Evolutionary conservation across 2,797 vertebrate genomes (phyloP), one percentile per base, ranked within the genome.

Genomic region (Mus caroli): DNA sequence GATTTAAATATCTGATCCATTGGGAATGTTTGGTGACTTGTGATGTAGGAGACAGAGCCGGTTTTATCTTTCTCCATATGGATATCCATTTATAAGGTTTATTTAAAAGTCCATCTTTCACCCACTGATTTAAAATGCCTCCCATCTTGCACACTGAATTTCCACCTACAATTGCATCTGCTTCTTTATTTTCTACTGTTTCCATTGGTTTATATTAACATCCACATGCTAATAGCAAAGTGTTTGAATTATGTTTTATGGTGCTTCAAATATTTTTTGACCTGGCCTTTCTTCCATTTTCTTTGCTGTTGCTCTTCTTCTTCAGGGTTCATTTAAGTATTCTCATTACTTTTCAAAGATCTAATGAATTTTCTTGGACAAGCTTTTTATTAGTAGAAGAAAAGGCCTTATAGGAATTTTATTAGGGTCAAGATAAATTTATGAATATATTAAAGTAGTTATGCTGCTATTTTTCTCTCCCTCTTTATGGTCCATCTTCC

Each of bases 61-160:
- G 40, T 85, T 96, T 96, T 94, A 75, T 94, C 87, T 93, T 93
- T 95, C 26, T 67, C 92, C 76, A 95, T 91, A 93, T 94, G 92
- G 79, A 5, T 94, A 84, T 69, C 20, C 67, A 84, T 73, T 93
- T 84, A 83, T 79, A 89, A 80, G n/a, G 46, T 58, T 94, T 95
- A 60, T 93, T 89, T 97, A 84, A 88, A 95, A 84, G 50, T 94
- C 52, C 62, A 82, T 92, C 43, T 95, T 93, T 73, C 88, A 60
- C 40, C n/a, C 75, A 87, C 37, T 62, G 76, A 80, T 94, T 79
- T 92, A 67, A 77, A 73, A 90, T 92, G 60, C 40, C n/a, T 82
- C 54, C 19, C 69, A 54, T 80, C 89, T 17, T 75, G 34, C 75
- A 84, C 50, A 91, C 12, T 85, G 26, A 92, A 88, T 80, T 86